A percentile compares a stretch with the other conserved stretches of the same genome.
Evolutionary conservation across 2,113 vertebrate species (phyloP).

Genomic region (Phrynocephalus versicolor): DNA sequence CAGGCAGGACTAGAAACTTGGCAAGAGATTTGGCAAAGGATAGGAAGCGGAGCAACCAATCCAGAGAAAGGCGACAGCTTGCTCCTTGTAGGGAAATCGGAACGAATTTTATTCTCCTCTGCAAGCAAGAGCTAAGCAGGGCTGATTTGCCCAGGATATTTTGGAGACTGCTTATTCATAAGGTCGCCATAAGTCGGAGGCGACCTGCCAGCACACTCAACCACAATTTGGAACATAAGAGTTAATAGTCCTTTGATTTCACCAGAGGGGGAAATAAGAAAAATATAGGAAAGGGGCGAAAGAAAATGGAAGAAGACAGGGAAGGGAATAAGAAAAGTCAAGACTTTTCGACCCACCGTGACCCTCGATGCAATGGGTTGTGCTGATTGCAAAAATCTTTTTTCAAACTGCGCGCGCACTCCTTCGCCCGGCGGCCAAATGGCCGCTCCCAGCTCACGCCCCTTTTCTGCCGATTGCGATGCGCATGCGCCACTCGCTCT

Average conservation of each 20-base stretch:
- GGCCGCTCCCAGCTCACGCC: too few species aligned
- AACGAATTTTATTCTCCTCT: neutral
- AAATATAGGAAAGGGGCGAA: neutral
- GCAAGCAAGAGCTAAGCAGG: neutral
- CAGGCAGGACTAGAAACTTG: neutral
- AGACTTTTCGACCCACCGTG: neutral
- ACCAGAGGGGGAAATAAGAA: neutral
- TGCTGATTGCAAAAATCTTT: fast-evolving
- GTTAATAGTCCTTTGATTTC: neutral
- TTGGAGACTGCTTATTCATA: too few species aligned
- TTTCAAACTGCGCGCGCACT: neutral
- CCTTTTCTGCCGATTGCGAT: too few species aligned
- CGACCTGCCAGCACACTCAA: too few species aligned
- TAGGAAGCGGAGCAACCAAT: neutral
- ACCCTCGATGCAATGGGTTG: fast-evolving
- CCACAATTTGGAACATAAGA: neutral
- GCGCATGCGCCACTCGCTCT: neutral
- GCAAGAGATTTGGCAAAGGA: neutral
- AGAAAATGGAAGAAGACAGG: fast-evolving
- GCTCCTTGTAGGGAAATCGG: neutral
- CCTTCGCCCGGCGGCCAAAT: neutral
- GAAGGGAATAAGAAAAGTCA: neutral
- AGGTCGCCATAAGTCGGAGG: too few species aligned
- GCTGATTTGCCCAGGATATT: too few species aligned
- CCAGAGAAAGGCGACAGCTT: neutral